These are phyloP conservation scores for Vulpes vulpes DNA, from an alignment of 2,113 vertebrate species.

Conservation along the genomic window DNA sequence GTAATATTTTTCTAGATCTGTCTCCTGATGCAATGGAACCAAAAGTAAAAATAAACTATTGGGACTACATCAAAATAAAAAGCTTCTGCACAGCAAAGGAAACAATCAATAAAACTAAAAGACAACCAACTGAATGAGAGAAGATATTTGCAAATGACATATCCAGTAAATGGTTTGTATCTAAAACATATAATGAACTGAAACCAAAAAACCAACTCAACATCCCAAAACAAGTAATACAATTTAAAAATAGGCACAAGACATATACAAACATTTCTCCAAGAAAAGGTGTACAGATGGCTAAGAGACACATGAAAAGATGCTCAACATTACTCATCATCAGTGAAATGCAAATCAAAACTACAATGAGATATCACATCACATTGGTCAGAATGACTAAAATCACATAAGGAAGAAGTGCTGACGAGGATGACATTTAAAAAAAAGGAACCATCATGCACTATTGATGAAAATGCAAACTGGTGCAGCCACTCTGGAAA, in stretches of 20 bases:
- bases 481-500: neutral
- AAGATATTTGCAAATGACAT: neutral
- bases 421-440: neutral
- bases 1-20: neutral
- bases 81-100: neutral
- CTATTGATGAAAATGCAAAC: neutral
- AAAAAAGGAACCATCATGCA: neutral
- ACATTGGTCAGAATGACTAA: neutral
- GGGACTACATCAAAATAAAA: neutral
- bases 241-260: neutral
- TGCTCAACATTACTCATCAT: neutral
- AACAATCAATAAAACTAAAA: neutral
- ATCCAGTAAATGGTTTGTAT: neutral
- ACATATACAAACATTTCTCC: neutral
- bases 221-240: neutral
- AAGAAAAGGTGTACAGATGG: neutral
- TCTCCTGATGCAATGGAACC: neutral
- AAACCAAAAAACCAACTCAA: neutral
- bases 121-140: neutral
- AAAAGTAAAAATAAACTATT: neutral
- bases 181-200: neutral
- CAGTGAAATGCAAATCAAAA: neutral
- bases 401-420: neutral
- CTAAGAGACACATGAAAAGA: neutral
- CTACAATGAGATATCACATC: neutral